A percentile compares a stretch with the other conserved stretches of the same genome.
Conservation (phyloP, 23 tunicate species). For the Styela clava region DNA sequence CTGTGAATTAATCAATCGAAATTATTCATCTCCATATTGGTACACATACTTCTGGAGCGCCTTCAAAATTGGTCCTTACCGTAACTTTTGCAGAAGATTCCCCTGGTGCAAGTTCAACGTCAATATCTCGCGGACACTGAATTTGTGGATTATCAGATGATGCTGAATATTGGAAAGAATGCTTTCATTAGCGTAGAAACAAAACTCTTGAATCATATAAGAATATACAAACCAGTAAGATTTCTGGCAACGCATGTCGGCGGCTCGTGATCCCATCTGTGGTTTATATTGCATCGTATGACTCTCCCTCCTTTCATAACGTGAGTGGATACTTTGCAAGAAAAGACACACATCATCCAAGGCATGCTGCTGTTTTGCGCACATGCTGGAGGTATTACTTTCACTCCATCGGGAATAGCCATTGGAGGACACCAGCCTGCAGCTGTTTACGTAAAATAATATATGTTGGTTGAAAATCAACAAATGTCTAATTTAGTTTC, state of each 20-base stretch:
- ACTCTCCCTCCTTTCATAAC: constrained; percentile 22
- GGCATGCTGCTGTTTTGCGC: constrained; percentile 9
- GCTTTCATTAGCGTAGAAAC: not conserved
- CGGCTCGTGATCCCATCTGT: constrained; percentile 26
- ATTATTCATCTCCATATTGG: too few relatives aligned
- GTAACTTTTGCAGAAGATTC: constrained; percentile 28
- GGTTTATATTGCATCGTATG: constrained; percentile 17
- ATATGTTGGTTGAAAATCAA: not conserved
- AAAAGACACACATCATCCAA: constrained; percentile 36
- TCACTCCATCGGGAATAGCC: constrained; percentile 1
- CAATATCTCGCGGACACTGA: constrained; percentile 41
- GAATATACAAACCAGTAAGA: not conserved
- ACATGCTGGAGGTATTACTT: constrained; percentile 30
- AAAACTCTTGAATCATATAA: not conserved
- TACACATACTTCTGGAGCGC: too few relatives aligned
- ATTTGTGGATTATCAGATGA: not conserved
- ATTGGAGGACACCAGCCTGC: constrained; percentile 26
- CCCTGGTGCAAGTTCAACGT: constrained; percentile 28
- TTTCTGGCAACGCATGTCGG: constrained; percentile 20
- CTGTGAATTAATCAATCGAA: too few relatives aligned
- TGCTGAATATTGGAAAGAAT: not conserved
- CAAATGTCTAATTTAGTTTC: not conserved
- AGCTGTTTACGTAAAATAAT: constrained; percentile 15
- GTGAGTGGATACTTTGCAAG: constrained; percentile 11
- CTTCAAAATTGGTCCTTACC: too few relatives aligned